Conservation (phyloP, 2,888 invertebrate species). For the Melinaea marsaeus region DNA sequence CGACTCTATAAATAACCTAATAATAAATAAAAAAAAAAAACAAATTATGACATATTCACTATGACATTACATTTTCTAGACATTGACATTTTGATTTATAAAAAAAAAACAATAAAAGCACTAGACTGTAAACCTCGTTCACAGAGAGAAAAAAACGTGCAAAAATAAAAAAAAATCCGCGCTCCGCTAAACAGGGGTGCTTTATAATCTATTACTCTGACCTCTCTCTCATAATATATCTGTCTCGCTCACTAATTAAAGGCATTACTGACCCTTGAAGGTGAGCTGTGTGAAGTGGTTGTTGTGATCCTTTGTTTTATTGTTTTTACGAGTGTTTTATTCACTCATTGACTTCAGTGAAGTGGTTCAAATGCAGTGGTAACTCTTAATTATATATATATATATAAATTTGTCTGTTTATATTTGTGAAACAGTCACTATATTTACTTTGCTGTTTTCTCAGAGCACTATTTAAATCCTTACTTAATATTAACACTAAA, state of each 20-base stretch:
- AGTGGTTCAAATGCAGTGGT: slow-evolving; percentile 35
- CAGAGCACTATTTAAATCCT: too few relatives aligned
- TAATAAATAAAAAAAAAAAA: too few relatives aligned
- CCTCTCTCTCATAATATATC: slow-evolving; percentile 44
- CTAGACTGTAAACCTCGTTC: slow-evolving; percentile 63
- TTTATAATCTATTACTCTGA: slow-evolving; percentile 52
- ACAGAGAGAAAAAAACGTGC: slow-evolving; percentile 37
- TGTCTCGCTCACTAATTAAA: slow-evolving; percentile 63
- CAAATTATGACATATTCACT: too few relatives aligned
- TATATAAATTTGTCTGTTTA: too few relatives aligned
- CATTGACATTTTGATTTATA: background rate
- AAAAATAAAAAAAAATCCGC: slow-evolving; percentile 59
- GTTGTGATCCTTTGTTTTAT: slow-evolving; percentile 71
- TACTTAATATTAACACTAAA: background rate
- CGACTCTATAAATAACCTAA: too few relatives aligned
- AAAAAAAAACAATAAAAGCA: slow-evolving; percentile 39
- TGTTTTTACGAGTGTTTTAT: slow-evolving; percentile 51
- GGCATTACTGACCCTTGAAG: slow-evolving; percentile 64
- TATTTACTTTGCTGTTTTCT: too few relatives aligned
- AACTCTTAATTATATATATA: slow-evolving; percentile 22
- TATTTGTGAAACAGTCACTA: too few relatives aligned
- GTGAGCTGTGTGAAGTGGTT: slow-evolving; percentile 61
- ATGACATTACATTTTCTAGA: background rate
- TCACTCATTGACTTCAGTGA: slow-evolving; percentile 43
- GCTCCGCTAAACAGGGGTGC: slow-evolving; percentile 64